Base-by-base conservation (phyloP, 2,113 vertebrate species). In the Meleagris gallopavo region DNA sequence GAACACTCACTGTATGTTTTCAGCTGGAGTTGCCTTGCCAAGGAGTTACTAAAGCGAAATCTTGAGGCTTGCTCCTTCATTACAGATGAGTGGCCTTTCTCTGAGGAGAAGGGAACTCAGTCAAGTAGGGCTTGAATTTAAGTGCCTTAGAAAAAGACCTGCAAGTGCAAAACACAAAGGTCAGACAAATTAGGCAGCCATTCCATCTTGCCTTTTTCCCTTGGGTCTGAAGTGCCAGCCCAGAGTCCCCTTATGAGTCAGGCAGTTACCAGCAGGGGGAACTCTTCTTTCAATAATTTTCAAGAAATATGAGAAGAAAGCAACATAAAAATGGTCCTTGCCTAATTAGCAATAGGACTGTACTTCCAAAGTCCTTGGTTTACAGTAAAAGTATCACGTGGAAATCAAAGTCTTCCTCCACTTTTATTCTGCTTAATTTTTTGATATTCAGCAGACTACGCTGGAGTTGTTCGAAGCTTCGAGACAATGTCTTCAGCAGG, bases 221-320 rank as follows among this genome's bases (percentile, higher is more conserved):
- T 5, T 4, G 83, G 24, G 64, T 50, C 4, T 30, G 0, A 29
- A 21, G 57, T 19, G 79, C 72, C 25, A 32, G 3, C 46, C 22
- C 46, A 0, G 13, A 5, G 52, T 11, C 81, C 11, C 0, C 19
- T 18, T 3, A 1, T 30, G 61, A 0, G 41, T 57, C 1, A 6
- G 36, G 5, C 46, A 3, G n/a, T 60, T 38, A 29, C 95, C 95
- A 82, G 84, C 94, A 97, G 93, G 50, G 94, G 94, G 96, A 95
- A 89, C 87, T 86, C 78, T 83, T 15, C 29, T 64, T 67, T 40
- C 83, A 89, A 1, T 65, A 25, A 17, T 70, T 29, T 32, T 29
- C 38, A 1, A 5, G 41, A 12, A 64, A 29, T 16, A 2, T 6
- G 25, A 27, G 41, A 5, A 78, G 41, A 32, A 85, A 71, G 2